Conservation (phyloP, 2,113 vertebrate genomes). For the Vicugna pacos region DNA sequence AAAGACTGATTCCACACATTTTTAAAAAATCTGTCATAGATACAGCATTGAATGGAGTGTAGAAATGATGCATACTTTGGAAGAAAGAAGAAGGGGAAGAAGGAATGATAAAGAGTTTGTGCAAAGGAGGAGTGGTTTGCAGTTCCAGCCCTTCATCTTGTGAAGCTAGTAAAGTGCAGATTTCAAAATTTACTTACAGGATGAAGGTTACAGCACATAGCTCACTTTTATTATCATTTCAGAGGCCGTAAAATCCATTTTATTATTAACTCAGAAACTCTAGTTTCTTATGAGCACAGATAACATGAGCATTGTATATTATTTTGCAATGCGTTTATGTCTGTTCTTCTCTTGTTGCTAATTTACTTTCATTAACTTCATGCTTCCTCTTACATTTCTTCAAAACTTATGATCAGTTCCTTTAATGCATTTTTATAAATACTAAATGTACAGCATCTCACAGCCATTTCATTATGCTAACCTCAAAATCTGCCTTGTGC, state of each 20-base stretch:
- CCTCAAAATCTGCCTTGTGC: conserved; percentile 69
- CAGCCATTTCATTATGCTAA: conserved; percentile 65
- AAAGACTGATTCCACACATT: conserved; percentile 63
- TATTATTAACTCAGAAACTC: conserved; percentile 63
- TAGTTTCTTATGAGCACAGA: conserved; percentile 54
- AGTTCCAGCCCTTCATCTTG: conserved; percentile 20
- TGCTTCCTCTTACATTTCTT: conserved; percentile 83
- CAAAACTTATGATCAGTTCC: conserved; percentile 82
- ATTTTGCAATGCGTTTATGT: conserved; percentile 64
- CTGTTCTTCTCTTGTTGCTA: conserved; percentile 78
- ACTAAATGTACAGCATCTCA: conserved; percentile 55
- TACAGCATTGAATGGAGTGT: not conserved
- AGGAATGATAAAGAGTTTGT: conserved; percentile 40
- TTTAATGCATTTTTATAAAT: conserved; percentile 57
- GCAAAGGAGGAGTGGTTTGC: conserved; percentile 36
- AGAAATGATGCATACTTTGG: conserved; percentile 47
- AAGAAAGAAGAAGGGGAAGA: not conserved
- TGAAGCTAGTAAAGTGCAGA: conserved; percentile 54
- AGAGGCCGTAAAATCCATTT: conserved; percentile 62
- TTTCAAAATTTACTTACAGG: conserved; percentile 66
- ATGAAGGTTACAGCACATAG: conserved; percentile 54
- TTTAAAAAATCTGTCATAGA: conserved; percentile 19
- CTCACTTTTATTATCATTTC: conserved; percentile 70
- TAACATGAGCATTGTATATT: conserved; percentile 57
- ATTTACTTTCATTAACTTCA: conserved; percentile 85